Evolutionary conservation across 1,140 invertebrate species (phyloP).

Genomic region (Coelopa frigida): DNA sequence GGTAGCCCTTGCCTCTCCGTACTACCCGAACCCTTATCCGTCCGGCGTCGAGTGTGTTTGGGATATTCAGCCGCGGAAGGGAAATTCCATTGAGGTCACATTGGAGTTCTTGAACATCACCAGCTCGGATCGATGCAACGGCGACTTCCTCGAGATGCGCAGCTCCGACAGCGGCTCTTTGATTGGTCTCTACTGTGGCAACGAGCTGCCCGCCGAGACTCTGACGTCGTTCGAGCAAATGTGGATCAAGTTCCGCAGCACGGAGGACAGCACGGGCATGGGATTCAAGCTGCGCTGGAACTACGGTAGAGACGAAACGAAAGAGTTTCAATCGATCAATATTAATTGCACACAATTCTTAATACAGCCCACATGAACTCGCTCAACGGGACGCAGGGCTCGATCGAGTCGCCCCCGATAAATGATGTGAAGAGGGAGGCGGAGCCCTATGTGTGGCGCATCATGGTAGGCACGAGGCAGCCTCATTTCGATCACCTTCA

Average conservation of each 20-base stretch:
- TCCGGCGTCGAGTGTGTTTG: constrained; percentile 69
- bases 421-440: constrained; percentile 13
- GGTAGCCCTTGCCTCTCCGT: constrained; percentile 67
- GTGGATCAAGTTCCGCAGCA: constrained; percentile 78
- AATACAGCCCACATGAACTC: constrained; percentile 26
- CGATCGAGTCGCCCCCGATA: constrained; percentile 63
- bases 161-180: constrained; percentile 56
- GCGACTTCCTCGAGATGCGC: constrained; percentile 78
- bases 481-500: constrained; percentile 19
- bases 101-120: constrained; percentile 63
- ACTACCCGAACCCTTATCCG: constrained; percentile 72
- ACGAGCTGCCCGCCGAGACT: constrained; percentile 48
- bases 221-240: constrained; percentile 51
- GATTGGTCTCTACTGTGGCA: constrained; percentile 61
- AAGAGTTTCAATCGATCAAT: not conserved
- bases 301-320: constrained; percentile 48
- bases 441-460: constrained; percentile 30
- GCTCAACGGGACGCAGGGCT: constrained; percentile 48
- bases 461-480: constrained; percentile 16
- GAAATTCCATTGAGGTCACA: constrained; percentile 59
- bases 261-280: constrained; percentile 51
- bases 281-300: constrained; percentile 73
- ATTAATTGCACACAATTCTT: not conserved
- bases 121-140: constrained; percentile 66
- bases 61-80: constrained; percentile 55